Evolutionary conservation across 1,140 invertebrate species (phyloP), one percentile per base, ranked within the genome.

Genomic region (Amphibalanus amphitrite): DNA sequence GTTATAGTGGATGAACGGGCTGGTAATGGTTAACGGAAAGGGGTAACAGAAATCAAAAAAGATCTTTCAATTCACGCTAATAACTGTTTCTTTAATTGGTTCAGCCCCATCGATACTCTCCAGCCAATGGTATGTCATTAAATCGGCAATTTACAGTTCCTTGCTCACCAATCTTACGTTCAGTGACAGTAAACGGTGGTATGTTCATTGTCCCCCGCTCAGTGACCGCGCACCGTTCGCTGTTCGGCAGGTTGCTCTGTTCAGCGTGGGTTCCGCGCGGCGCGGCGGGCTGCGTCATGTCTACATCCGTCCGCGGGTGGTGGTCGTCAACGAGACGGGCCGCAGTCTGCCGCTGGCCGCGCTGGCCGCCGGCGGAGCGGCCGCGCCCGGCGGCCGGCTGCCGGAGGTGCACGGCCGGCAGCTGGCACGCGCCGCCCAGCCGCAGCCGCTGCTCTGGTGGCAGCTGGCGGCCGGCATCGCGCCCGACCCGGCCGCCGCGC

Each of bases 201-300:
- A n/a, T n/a, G n/a, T n/a, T n/a, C n/a, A n/a, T n/a, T n/a, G n/a
- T n/a, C n/a, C n/a, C n/a, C n/a, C n/a, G n/a, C n/a, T n/a, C n/a
- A n/a, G n/a, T n/a, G n/a, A n/a, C n/a, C n/a, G n/a, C n/a, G n/a
- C n/a, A n/a, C n/a, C n/a, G n/a, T n/a, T n/a, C n/a, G n/a, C n/a
- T n/a, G n/a, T n/a, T 38, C 33, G 10, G 6, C 47, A 59, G 47
- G n/a, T 28, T n/a, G 65, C 26, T 1, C 26, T 67, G n/a, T 28
- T 67, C 3, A 20, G 23, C 23, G 69, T 77, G 23, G 67, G 72
- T 6, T 75, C 75, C 10, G 70, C 68, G n/a, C 75, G 75, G 38
- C 72, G 74, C 38, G 75, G 75, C 69, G 75, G 74, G 33, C 75
- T 77, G 29, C 76, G 75, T 30, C 69, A 74, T 3, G 38, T 77